phyloP scores from a whole-genome alignment of 2,888 invertebrate genomes.

The Caenorhabditis sp. region DNA sequence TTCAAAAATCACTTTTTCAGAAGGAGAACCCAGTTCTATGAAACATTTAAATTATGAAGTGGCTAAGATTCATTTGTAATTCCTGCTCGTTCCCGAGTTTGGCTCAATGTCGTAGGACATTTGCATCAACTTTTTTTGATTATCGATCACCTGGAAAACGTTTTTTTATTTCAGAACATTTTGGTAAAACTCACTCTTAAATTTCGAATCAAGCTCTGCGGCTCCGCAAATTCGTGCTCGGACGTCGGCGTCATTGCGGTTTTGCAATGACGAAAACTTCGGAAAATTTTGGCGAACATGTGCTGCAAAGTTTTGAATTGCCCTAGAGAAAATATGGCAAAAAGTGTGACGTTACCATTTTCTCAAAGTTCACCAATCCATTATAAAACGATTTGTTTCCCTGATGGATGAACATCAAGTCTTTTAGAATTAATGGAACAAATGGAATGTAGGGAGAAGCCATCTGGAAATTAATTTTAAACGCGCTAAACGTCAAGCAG shows the following conservation, averaged over 20 bases:
- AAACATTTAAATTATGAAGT: too few species aligned
- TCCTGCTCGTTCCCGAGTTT: too few species aligned
- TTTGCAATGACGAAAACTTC: conserved; percentile 85
- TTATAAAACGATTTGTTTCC: conserved; percentile 88
- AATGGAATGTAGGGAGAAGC: conserved; percentile 88
- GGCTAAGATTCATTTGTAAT: too few species aligned
- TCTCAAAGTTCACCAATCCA: conserved; percentile 89
- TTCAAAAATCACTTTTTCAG: too few species aligned
- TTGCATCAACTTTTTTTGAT: conserved; percentile 86
- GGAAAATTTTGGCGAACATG: conserved; percentile 88
- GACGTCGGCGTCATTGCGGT: conserved; percentile 10
- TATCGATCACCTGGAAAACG: conserved; percentile 85
- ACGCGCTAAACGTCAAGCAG: too few species aligned
- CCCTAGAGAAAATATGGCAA: too few species aligned
- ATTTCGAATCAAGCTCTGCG: conserved; percentile 56
- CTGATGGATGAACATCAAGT: conserved; percentile 88
- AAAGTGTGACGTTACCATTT: too few species aligned
- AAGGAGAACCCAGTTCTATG: too few species aligned
- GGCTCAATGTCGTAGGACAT: conserved; percentile 83
- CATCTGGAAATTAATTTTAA: conserved; percentile 78
- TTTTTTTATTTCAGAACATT: conserved; percentile 75
- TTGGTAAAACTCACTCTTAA: conserved; percentile 33
- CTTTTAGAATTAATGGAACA: conserved; percentile 88
- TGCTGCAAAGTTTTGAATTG: too few species aligned
- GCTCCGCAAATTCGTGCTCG: conserved; percentile 45